A percentile compares a stretch with the other conserved stretches of the same genome.
Evolutionary conservation across 64 coral and sea anemone genomes (phyloP).

Genomic region (Stylophora pistillata): DNA sequence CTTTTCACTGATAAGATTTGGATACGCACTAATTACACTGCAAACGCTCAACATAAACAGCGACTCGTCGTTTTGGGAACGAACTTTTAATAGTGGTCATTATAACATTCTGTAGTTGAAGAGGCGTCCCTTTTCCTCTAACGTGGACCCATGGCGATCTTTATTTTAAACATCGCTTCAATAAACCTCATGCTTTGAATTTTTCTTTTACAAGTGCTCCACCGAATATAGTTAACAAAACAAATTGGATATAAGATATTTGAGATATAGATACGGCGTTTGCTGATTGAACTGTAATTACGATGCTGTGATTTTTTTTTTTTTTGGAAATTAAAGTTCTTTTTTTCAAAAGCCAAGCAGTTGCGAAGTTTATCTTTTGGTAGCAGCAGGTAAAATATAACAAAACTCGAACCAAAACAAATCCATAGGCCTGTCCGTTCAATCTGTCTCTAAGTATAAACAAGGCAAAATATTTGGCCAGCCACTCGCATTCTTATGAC

Average conservation of each 20-base stretch:
- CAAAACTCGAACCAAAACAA: background rate
- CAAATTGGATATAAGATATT: conserved; percentile 2
- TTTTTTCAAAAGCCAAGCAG: background rate
- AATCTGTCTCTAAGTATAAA: conserved; percentile 66
- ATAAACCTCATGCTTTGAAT: background rate
- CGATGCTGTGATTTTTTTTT: background rate
- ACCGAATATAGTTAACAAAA: conserved; percentile 8
- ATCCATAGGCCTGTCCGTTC: conserved; percentile 12
- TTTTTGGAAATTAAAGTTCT: background rate
- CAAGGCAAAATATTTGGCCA: conserved; percentile 46
- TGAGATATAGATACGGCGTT: background rate
- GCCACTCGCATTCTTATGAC: conserved; percentile 3
- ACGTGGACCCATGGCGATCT: background rate
- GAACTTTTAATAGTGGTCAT: background rate
- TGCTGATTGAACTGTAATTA: conserved; percentile 15
- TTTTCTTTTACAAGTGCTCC: background rate
- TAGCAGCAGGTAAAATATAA: conserved; percentile 36
- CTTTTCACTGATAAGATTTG: conserved; percentile 33
- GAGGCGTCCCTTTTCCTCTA: background rate
- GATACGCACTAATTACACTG: conserved; percentile 24
- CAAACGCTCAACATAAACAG: conserved; percentile 14
- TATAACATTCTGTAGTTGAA: background rate
- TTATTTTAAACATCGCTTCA: background rate
- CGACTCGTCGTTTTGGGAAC: background rate
- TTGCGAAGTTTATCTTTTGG: conserved; percentile 23